Evolutionary conservation across 2,113 vertebrate species (phyloP).

Genomic region (Trochalopteron elliotii): DNA sequence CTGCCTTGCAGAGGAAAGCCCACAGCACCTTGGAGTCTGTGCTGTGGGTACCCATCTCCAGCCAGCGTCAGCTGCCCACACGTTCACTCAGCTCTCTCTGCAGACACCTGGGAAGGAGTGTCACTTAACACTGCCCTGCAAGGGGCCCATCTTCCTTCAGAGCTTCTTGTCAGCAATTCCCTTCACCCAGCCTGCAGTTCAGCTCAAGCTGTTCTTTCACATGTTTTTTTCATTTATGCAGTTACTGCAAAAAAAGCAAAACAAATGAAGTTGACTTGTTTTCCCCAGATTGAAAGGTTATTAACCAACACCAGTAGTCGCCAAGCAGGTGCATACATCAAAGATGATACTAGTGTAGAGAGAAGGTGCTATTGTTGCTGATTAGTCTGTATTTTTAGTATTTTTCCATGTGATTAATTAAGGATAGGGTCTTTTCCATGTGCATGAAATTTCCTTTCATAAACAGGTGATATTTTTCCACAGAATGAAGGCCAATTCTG

Average conservation of each 20-base stretch:
- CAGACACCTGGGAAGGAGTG: not conserved
- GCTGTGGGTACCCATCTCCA: not conserved
- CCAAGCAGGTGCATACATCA: slow-evolving; percentile 11
- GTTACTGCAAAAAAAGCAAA: not conserved
- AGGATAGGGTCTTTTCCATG: not conserved
- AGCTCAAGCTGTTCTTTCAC: not conserved
- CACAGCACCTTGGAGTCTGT: not conserved
- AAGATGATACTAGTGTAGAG: not conserved
- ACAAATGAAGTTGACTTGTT: not conserved
- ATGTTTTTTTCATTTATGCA: not conserved
- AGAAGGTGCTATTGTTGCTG: not conserved
- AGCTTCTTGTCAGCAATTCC: not conserved
- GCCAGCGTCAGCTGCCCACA: not conserved
- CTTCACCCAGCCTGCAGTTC: not conserved
- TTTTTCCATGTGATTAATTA: slow-evolving; percentile 36
- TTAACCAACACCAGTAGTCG: not conserved
- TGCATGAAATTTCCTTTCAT: slow-evolving; percentile 26
- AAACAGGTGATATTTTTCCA: slow-evolving; percentile 29
- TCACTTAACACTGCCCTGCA: not conserved
- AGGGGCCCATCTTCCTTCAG: not conserved
- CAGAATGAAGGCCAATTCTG: slow-evolving; percentile 45
- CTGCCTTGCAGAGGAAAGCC: not conserved
- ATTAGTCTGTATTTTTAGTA: not conserved
- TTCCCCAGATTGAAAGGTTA: not conserved
- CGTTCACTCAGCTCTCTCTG: not conserved